A percentile compares a stretch with the other conserved stretches of the same genome.
phyloP scores from a whole-genome alignment of 2,113 vertebrate species.

The Sylvia atricapilla region DNA sequence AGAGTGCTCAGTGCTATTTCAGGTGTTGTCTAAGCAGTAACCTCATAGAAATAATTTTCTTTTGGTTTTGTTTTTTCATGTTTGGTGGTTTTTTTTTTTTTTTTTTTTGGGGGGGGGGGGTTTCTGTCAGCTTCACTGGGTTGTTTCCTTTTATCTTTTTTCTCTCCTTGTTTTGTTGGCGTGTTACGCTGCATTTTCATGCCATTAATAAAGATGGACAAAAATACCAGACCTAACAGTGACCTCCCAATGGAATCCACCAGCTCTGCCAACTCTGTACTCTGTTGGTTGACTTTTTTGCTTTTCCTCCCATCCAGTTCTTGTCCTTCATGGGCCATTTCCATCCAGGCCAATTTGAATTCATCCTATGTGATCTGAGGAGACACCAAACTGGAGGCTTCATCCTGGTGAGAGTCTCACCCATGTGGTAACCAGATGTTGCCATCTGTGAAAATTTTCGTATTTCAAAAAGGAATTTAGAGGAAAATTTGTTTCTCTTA shows the following conservation, averaged over 20 bases:
- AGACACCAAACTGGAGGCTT: not conserved
- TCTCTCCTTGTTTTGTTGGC: not conserved
- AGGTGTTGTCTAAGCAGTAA: not conserved
- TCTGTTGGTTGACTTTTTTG: not conserved
- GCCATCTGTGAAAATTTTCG: not conserved
- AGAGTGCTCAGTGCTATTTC: not conserved
- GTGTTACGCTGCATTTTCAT: not conserved
- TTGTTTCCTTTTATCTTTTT: not conserved
- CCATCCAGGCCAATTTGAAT: not conserved
- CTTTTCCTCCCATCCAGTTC: not conserved
- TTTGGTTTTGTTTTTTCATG: not conserved
- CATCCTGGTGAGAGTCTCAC: not conserved
- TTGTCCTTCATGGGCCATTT: not conserved
- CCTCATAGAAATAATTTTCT: not conserved
- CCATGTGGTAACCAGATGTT: conserved; percentile 37
- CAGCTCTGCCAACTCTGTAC: not conserved
- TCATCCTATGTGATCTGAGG: not conserved
- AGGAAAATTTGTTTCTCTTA: not conserved
- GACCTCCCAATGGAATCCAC: conserved; percentile 21
- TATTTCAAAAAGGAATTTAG: conserved; percentile 1
- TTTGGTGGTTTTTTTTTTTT: no score
- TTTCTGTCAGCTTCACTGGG: fast-evolving
- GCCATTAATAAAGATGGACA: not conserved
- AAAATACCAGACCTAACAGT: not conserved
- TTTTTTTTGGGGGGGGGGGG: no score